These are phyloP conservation scores for Temnothorax nylanderi DNA, from an alignment of 1,140 invertebrate genomes.

Conservation along the genomic window DNA sequence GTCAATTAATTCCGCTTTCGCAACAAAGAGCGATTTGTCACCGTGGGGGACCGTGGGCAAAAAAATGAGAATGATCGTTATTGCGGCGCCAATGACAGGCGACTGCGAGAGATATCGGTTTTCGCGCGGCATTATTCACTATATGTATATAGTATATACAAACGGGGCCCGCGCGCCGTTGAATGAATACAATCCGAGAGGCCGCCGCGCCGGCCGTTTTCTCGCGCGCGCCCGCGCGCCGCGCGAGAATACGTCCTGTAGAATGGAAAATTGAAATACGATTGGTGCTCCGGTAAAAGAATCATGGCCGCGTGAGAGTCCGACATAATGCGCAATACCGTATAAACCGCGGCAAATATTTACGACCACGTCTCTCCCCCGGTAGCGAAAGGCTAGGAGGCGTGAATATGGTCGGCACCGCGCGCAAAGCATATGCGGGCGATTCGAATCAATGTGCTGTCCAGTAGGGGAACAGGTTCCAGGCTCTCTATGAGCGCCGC, in stretches of 20 bases:
- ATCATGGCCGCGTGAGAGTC: slow-evolving; percentile 25
- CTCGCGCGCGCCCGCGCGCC: not conserved
- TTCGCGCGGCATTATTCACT: slow-evolving; percentile 42
- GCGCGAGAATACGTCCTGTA: not conserved
- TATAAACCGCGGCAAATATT: slow-evolving; percentile 61
- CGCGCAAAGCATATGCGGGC: slow-evolving; percentile 38
- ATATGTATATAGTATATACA: not conserved
- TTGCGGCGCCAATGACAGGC: slow-evolving; percentile 59
- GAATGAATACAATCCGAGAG: slow-evolving; percentile 1
- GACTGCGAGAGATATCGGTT: slow-evolving; percentile 51
- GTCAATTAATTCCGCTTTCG: slow-evolving; percentile 60
- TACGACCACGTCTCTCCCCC: slow-evolving; percentile 36
- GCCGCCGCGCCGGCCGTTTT: slow-evolving; percentile 22
- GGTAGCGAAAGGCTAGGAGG: slow-evolving; percentile 69
- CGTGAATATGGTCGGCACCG: slow-evolving; percentile 59
- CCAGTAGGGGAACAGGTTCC: slow-evolving; percentile 69
- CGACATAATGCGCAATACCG: slow-evolving; percentile 46
- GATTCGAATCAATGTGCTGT: slow-evolving; percentile 69
- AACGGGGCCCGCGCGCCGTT: not conserved
- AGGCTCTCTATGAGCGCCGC: slow-evolving; percentile 12
- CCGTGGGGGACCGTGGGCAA: slow-evolving; percentile 10
- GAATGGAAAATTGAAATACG: slow-evolving; percentile 49
- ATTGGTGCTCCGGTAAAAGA: slow-evolving; percentile 33
- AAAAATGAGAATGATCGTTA: slow-evolving; percentile 55
- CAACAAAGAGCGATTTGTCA: slow-evolving; percentile 59